Conservation (phyloP, 2,113 vertebrate genomes). For the Hemiprocne comata region DNA sequence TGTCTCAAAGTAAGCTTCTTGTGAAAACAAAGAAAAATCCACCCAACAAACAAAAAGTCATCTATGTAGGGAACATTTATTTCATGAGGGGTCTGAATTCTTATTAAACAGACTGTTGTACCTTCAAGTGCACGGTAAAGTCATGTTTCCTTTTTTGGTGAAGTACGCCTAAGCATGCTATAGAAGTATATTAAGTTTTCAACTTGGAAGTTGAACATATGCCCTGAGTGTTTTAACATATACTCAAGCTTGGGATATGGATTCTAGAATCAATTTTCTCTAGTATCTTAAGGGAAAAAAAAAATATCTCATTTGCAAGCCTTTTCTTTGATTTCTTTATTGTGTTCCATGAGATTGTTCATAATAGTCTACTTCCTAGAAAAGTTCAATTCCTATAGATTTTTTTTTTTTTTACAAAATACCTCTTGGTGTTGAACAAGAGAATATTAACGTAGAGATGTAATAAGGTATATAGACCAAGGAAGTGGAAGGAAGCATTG, state of each 20-base stretch:
- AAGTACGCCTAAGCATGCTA: not conserved
- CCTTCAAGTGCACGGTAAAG: not conserved
- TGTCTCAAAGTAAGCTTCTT: not conserved
- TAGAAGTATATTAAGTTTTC: not conserved
- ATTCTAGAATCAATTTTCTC: not conserved
- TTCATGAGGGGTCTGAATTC: not conserved
- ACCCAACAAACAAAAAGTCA: not conserved
- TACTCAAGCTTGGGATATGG: not conserved
- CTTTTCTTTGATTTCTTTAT: not conserved
- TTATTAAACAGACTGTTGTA: not conserved
- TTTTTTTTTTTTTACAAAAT: not conserved
- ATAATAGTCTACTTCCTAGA: not conserved
- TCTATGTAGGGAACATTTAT: not conserved
- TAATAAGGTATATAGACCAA: not conserved
- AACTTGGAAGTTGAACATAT: not conserved
- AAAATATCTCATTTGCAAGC: not conserved
- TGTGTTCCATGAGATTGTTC: not conserved
- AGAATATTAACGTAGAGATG: not conserved
- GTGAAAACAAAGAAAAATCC: not conserved
- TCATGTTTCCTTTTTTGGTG: not conserved
- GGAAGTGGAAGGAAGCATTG: not conserved
- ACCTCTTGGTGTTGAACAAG: not conserved
- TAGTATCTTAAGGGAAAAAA: not conserved
- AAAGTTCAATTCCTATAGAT: accelerated
- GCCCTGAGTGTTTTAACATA: not conserved